Evolutionary conservation across 2,888 invertebrate species (phyloP).

Genomic region (Nipponacmea schrenckii): DNA sequence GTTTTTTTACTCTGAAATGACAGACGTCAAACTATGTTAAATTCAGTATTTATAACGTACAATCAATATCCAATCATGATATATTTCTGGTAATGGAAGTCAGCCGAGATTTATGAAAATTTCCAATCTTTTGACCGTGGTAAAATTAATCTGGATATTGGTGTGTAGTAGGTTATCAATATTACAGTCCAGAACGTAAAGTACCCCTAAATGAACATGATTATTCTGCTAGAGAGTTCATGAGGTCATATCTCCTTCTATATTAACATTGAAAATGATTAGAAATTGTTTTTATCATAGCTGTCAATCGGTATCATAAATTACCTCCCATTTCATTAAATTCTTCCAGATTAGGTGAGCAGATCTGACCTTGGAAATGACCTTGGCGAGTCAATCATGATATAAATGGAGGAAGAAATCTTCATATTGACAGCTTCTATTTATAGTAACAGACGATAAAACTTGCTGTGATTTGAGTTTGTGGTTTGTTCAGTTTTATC

Average conservation of each 20-base stretch:
- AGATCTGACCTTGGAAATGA: slow-evolving; percentile 2
- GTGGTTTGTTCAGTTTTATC: too few relatives aligned
- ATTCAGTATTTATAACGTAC: too few relatives aligned
- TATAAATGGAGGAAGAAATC: slow-evolving; percentile 5
- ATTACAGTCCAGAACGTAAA: too few relatives aligned
- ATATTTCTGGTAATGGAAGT: too few relatives aligned
- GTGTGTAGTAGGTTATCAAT: too few relatives aligned
- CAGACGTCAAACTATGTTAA: too few relatives aligned
- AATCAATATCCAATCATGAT: too few relatives aligned
- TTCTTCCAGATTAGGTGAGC: slow-evolving; percentile 1
- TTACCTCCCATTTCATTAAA: slow-evolving; percentile 3
- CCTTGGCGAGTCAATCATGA: slow-evolving; percentile 7
- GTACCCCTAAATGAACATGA: too few relatives aligned
- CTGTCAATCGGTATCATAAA: slow-evolving; percentile 1
- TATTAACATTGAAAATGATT: background rate
- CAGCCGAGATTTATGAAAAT: too few relatives aligned
- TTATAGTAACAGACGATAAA: slow-evolving; percentile 1
- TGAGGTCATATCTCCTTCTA: background rate
- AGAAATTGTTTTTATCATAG: slow-evolving; percentile 6
- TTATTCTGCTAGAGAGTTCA: background rate
- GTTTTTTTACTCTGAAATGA: too few relatives aligned
- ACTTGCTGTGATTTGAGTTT: background rate
- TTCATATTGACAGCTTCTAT: slow-evolving; percentile 3
- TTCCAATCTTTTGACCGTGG: too few relatives aligned
- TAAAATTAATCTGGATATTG: too few relatives aligned